Conservation (phyloP, 2,888 invertebrate species). For the Portevinia maculata region DNA sequence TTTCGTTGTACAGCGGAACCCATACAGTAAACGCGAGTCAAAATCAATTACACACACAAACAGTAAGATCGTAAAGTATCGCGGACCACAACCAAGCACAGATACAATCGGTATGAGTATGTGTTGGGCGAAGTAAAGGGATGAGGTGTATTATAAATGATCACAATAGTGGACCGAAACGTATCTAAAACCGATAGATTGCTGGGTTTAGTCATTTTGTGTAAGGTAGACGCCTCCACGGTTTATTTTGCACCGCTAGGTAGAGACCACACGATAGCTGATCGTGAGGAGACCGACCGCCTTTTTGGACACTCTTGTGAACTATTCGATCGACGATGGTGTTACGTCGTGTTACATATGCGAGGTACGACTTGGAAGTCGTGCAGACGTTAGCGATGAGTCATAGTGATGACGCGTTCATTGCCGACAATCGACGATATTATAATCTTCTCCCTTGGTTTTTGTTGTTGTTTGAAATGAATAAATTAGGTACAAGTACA, state of each 20-base stretch:
- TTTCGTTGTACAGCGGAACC: slow-evolving; percentile 11
- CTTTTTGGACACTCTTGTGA: slow-evolving; percentile 12
- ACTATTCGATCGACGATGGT: slow-evolving; percentile 21
- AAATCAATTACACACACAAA: slow-evolving; percentile 49
- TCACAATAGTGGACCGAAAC: slow-evolving; percentile 62
- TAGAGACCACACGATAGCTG: slow-evolving; percentile 53
- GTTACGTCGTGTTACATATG: slow-evolving; percentile 33
- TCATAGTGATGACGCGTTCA: slow-evolving; percentile 58
- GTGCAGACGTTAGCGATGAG: slow-evolving; percentile 66
- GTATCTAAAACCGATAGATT: slow-evolving; percentile 60
- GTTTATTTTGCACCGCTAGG: slow-evolving; percentile 57
- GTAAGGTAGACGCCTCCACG: slow-evolving; percentile 53
- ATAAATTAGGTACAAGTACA: slow-evolving; percentile 61
- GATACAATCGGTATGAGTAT: slow-evolving; percentile 7
- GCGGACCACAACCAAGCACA: slow-evolving; percentile 4
- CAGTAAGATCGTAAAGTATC: slow-evolving; percentile 34
- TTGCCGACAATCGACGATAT: slow-evolving; percentile 32
- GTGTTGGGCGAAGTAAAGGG: slow-evolving; percentile 30
- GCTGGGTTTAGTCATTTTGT: slow-evolving; percentile 59
- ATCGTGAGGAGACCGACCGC: slow-evolving; percentile 61
- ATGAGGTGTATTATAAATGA: slow-evolving; percentile 48
- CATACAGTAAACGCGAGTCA: slow-evolving; percentile 49
- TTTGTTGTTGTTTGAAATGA: slow-evolving; percentile 35
- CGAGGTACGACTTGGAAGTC: slow-evolving; percentile 40
- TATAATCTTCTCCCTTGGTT: not conserved